phyloP scores from a whole-genome alignment of 2,113 vertebrate species.

The Lanius collurio region DNA sequence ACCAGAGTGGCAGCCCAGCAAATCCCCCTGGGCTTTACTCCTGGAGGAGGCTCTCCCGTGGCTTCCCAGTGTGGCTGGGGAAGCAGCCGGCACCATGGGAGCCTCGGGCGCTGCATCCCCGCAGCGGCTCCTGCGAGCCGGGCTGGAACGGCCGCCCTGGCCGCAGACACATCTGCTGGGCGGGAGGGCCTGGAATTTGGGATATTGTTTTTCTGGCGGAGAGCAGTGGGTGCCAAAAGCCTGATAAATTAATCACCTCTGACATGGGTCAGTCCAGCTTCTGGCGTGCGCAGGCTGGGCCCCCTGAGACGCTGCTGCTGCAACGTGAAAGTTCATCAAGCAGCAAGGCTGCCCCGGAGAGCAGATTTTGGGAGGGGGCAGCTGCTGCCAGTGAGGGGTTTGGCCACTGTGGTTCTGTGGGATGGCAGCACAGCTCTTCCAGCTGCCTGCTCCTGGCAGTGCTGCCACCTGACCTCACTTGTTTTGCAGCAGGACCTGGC shows the following conservation, averaged over 20 bases:
- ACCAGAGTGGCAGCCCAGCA: fast-evolving
- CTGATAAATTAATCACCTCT: conserved; percentile 67
- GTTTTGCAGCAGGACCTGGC: neutral
- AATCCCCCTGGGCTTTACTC: neutral
- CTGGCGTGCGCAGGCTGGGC: conserved; percentile 31
- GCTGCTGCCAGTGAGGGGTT: fast-evolving
- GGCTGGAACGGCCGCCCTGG: conserved; percentile 8
- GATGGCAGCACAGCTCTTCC: neutral
- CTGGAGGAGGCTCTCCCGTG: neutral
- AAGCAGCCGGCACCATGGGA: neutral
- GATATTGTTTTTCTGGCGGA: conserved; percentile 64
- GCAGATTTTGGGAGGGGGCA: neutral
- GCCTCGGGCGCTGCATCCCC: neutral
- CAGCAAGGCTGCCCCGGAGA: neutral
- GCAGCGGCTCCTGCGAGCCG: neutral
- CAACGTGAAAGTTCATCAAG: neutral
- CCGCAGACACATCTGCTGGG: conserved; percentile 62
- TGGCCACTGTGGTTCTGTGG: fast-evolving
- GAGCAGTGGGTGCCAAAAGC: conserved; percentile 54
- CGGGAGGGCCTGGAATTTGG: conserved; percentile 54
- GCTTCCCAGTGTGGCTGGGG: neutral
- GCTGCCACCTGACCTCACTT: neutral
- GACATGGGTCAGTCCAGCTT: conserved; percentile 62
- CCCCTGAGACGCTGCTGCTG: conserved; percentile 22
- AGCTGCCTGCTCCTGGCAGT: neutral